Evolutionary conservation across 2,113 vertebrate genomes (phyloP), one percentile per base, ranked within the genome.

Genomic region (Melanerpes aurifrons): DNA sequence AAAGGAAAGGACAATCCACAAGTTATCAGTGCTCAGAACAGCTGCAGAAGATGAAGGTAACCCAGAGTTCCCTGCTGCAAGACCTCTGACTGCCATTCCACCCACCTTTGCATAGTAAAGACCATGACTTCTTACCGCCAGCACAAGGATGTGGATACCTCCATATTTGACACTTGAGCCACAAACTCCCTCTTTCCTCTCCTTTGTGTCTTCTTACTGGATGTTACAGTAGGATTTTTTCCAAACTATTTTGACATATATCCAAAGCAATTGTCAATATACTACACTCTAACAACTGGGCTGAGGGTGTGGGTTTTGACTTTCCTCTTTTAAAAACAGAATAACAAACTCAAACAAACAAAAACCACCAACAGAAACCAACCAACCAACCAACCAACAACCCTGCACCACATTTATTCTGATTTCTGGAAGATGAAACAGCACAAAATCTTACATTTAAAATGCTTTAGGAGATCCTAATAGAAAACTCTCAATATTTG

Each of bases 381-480:
- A 45, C 43, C 13, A 45, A 45, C 43, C 13, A 45, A 43, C 43
- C 11, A 43, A 43, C 40, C 9, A 45, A 6, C 43, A 45, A 15
- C 14, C 43, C 43, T 45, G 40, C 43, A 45, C 43, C 14, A 45
- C 43, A 45, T 80, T 76, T 56, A 62, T 87, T 75, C 50, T 83
- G 54, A 76, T 92, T 67, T 80, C 32, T 81, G n/a, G 64, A 77
- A 90, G 85, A 59, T 50, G 82, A 86, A 87, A 57, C 19, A 80
- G 16, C 82, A 28, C 54, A 79, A 2, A 72, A 20, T 48, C 9
- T 66, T 77, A 67, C 25, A 90, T 66, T 78, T 84, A 48, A 40
- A 83, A 32, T 69, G 32, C 25, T 70, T 84, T 66, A 56, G 75
- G 75, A 74, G 37, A 73, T 88, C 85, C 74, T 90, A 77, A 40